Base-by-base conservation (phyloP, 2,113 vertebrate genomes). In the Myrmophylax atrothorax region DNA sequence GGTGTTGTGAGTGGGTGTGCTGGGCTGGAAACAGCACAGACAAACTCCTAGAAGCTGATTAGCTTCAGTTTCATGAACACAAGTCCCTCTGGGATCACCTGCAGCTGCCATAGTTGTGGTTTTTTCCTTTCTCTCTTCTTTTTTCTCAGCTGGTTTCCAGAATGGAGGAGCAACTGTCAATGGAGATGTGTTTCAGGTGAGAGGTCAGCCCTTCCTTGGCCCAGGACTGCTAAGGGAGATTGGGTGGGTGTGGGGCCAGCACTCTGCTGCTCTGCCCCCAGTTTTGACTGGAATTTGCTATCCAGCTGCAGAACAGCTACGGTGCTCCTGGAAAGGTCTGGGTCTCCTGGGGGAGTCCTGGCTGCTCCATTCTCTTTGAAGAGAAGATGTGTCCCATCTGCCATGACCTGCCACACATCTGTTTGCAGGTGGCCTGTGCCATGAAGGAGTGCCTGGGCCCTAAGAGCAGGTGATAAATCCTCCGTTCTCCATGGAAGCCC, bases 161-260 rank as follows among this genome's bases (percentile, higher is more conserved):
- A 99, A 98, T n/a, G 97, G 98, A 84, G 97, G 97, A 56, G 93
- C 98, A 42, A 97, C 98, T 25, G 87, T 99, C 94, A 99, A 99
- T 67, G 99, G 99, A 91, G 99, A 99, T 35, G 77, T 99, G 89
- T 99, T 98, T 97, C 98, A 99, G 99, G 99, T 99, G 94, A 98
- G 98, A 98, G 96, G 38, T 89, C 40, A 40, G n/a, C 28, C 50
- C n/a, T 69, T 78, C 46, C 9, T 42, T 3, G 2, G 40, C n/a
- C 37, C 18, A 17, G 14, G 53, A 59, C 24, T 90, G 24, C 62
- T 60, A 22, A 79, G 58, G 40, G 35, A 15, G 26, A 63, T 28
- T 47, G 33, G 20, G 83, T 74, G 33, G n/a, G 14, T 74, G 4
- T 40, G 76, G 60, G 50, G 29, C 35, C 59, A 81, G 56, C 64